Conservation (phyloP, 2,888 invertebrate genomes). For the Troides oblongomaculatus region DNA sequence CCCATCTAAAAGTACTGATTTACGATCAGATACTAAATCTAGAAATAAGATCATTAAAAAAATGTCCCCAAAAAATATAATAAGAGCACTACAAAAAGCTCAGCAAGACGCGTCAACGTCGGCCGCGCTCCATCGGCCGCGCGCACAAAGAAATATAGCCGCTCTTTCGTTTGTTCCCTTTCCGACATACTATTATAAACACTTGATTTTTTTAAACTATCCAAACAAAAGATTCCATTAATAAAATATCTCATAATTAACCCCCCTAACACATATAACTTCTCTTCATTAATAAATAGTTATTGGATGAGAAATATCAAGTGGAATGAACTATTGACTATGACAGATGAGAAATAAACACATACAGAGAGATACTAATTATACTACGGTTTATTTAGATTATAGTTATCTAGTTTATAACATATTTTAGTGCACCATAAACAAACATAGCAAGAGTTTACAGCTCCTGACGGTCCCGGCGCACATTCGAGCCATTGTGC, state of each 20-base stretch:
- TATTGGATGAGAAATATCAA: neutral
- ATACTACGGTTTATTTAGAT: constrained; percentile 76
- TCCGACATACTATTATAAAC: constrained; percentile 44
- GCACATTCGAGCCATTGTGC: constrained; percentile 77
- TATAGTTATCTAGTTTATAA: constrained; percentile 79
- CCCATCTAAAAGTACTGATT: constrained; percentile 66
- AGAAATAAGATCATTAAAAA: constrained; percentile 76
- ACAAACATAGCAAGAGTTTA: constrained; percentile 79
- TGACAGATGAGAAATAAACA: constrained; percentile 48
- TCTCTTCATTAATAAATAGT: neutral
- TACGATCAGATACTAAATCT: constrained; percentile 74
- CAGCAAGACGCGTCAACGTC: constrained; percentile 70
- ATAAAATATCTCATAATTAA: constrained; percentile 12
- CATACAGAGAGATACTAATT: constrained; percentile 72
- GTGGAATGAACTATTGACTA: constrained; percentile 6
- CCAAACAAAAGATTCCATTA: constrained; percentile 22
- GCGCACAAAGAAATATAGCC: constrained; percentile 76
- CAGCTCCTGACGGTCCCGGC: constrained; percentile 73
- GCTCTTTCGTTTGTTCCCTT: constrained; percentile 60
- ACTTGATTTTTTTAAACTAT: constrained; percentile 18
- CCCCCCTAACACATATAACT: neutral
- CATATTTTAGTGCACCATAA: constrained; percentile 79
- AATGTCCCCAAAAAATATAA: constrained; percentile 74
- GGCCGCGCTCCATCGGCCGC: constrained; percentile 67
- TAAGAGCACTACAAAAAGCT: constrained; percentile 72